Evolutionary conservation across 2,888 invertebrate species (phyloP).

Genomic region (Troilus luridus): DNA sequence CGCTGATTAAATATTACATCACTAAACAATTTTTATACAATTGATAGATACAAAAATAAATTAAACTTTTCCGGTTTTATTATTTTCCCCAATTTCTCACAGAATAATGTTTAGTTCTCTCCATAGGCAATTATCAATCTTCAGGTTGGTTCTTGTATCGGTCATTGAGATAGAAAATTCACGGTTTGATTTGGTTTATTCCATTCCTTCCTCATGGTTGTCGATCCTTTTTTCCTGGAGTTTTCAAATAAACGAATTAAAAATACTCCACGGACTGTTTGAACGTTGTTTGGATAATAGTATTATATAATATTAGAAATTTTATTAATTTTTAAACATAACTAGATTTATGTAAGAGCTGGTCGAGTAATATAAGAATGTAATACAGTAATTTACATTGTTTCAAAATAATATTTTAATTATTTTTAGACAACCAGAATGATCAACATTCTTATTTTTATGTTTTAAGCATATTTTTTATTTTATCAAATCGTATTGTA

Average conservation of each 20-base stretch:
- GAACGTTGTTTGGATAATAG: constrained; percentile 6
- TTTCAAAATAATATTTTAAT: neutral
- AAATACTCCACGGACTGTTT: constrained; percentile 4
- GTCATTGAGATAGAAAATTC: neutral
- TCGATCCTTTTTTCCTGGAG: constrained; percentile 7
- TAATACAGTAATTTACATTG: neutral
- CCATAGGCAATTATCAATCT: neutral
- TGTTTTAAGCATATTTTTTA: neutral
- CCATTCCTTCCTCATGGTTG: constrained; percentile 4
- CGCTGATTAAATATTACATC: too few relatives aligned
- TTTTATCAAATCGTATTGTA: neutral
- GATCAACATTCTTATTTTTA: neutral
- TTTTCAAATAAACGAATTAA: constrained; percentile 16
- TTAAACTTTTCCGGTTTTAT: neutral
- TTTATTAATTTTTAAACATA: constrained; percentile 1
- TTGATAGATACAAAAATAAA: neutral
- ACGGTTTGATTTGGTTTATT: constrained; percentile 1
- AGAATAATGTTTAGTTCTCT: neutral
- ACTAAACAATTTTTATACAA: too few relatives aligned
- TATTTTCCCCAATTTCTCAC: neutral
- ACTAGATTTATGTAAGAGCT: neutral
- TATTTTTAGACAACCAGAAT: neutral
- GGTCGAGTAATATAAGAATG: too few relatives aligned
- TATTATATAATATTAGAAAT: neutral
- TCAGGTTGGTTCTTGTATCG: neutral